Base-by-base conservation (phyloP, 2,797 vertebrate species). In the Babyrousa celebensis region DNA sequence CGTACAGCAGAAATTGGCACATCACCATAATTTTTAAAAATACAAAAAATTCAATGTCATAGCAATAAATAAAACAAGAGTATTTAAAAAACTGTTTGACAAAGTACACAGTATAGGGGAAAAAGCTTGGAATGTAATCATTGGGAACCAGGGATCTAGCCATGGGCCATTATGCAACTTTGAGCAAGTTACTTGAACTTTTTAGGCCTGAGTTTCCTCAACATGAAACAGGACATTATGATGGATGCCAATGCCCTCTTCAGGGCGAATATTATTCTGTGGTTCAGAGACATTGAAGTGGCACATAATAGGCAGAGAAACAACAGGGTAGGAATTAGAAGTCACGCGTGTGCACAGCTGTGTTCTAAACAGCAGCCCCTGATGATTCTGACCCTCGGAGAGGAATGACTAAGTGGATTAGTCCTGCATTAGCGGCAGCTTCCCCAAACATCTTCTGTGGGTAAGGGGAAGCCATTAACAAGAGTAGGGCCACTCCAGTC, bases 171-270 rank as follows among this genome's bases (percentile, higher is more conserved):
- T 56, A 48, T 12, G 18, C 74, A 85, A 71, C 48, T 36, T 79
- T 88, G 32, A 83, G 36, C 17, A 91, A 71, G 68, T 71, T 89
- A n/a, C 54, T 25, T 54, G 14, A 70, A 58, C 63, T 85, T 94
- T 43, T 32, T 62, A 48, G 72, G 56, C 11, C 23, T 48, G n/a
- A 62, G 54, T n/a, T 91, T 89, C 27, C 54, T 88, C 8, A 8
- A 36, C 63, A 52, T 12, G 29, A 95, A 72, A 75, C n/a, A 82
- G 74, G 17, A 82, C 74, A 58, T 48, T 16, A 29, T 62, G 71
- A 29, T 54, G 18, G 43, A 77, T 25, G 48, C 68, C 36, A 91
- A 29, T 3, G 40, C 52, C n/a, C 16, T 85, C 14, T 27, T 48
- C 11, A 71, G 10, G 9, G 20, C 12, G 90, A 74, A 43, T 21